These are phyloP conservation scores for Malaclemys terrapin DNA, from an alignment of 2,113 vertebrate genomes.

Conservation along the genomic window DNA sequence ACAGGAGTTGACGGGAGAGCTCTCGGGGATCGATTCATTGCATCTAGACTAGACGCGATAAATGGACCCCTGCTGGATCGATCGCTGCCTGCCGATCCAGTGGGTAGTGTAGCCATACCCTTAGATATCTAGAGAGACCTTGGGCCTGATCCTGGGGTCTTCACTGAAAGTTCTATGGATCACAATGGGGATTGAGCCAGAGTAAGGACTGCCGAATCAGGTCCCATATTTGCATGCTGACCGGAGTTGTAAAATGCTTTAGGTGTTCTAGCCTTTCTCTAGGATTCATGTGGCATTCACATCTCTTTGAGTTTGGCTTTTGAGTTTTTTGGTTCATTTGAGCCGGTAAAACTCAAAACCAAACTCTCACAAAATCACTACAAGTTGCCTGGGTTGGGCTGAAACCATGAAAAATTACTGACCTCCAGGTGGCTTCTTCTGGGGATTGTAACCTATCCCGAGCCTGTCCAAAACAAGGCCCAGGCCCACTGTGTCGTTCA, in stretches of 20 bases:
- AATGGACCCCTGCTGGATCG: too few species aligned
- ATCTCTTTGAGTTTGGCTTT: not conserved
- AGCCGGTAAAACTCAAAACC: not conserved
- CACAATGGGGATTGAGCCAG: constrained; percentile 21
- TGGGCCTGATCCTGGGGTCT: not conserved
- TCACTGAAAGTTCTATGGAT: constrained; percentile 37
- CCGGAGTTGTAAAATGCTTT: not conserved
- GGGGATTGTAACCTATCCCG: not conserved
- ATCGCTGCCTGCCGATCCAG: too few species aligned
- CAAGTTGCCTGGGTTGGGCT: not conserved
- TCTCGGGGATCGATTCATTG: too few species aligned
- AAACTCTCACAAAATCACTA: not conserved
- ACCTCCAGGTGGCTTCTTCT: constrained; percentile 24
- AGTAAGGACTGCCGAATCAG: not conserved
- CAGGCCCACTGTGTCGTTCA: not conserved
- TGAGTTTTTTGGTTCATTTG: not conserved
- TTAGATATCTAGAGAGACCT: not conserved
- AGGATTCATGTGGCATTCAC: not conserved
- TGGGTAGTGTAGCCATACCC: too few species aligned
- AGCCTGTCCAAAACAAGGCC: constrained; percentile 26
- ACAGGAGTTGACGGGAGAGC: too few species aligned
- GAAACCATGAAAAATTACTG: not conserved
- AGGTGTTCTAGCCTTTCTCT: constrained; percentile 22
- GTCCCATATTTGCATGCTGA: constrained; percentile 36
- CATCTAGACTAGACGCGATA: too few species aligned